Evolutionary conservation across 2,113 vertebrate species (phyloP).

Genomic region (Lamprotornis superbus): DNA sequence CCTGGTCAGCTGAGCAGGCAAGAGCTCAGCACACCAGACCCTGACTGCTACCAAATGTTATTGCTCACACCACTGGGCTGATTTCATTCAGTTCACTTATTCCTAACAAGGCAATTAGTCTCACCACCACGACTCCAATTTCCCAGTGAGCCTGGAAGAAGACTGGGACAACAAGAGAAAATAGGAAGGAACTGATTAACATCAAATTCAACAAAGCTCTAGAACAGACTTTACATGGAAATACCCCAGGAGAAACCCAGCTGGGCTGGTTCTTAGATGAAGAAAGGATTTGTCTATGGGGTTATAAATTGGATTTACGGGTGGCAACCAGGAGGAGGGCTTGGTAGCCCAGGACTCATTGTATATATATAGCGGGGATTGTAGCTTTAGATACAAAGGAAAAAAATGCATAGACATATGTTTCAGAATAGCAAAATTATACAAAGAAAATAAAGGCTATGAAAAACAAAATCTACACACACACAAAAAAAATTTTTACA

Average conservation of each 20-base stretch:
- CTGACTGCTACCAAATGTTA: not conserved
- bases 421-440: not conserved
- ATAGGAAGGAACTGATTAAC: not conserved
- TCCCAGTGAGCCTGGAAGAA: not conserved
- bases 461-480: not conserved
- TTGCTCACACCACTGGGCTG: not conserved
- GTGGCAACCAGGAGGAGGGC: not conserved
- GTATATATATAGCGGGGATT: rapidly evolving
- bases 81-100: not conserved
- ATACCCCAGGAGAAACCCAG: not conserved
- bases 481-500: rapidly evolving
- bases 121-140: not conserved
- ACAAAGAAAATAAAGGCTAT: not conserved
- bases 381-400: not conserved
- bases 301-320: not conserved
- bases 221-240: not conserved
- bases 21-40: not conserved
- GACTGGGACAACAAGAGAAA: not conserved
- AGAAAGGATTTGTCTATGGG: rapidly evolving
- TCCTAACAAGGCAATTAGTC: not conserved
- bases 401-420: not conserved
- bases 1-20: not conserved
- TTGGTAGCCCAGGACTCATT: not conserved
- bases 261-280: not conserved
- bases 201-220: not conserved